Base-by-base conservation (phyloP, 2,113 vertebrate species). In the Serilophus lunatus region DNA sequence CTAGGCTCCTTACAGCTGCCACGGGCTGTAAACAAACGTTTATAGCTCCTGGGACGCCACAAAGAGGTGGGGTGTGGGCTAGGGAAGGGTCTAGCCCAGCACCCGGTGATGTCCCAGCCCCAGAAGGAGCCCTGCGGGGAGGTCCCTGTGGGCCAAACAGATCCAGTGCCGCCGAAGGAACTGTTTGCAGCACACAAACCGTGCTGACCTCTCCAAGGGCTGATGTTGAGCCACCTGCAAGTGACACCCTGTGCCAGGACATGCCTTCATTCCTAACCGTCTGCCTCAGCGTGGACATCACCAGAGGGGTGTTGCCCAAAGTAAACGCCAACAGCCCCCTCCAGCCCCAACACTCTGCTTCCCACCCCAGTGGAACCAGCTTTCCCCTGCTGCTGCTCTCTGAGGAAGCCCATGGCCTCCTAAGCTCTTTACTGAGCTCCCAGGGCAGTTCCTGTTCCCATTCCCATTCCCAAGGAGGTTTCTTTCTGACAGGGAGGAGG, bases 181-280 rank as follows among this genome's bases (percentile, higher is more conserved):
- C 0, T 54, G 10, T 44, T 10, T 50, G 65, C 17, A 68, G 92
- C 51, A 20, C 36, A 28, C 50, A 40, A 59, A 71, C 28, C 0
- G 0, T 24, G 33, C 60, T 63, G 53, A 47, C 33, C 64, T 65
- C 45, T 6, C 22, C 51, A 13, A 0, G 3, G 82, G 31, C 26
- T 10, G 24, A 11, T 6, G 56, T 7, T 26, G 18, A 82, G 44
- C 36, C 5, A 3, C 82, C 38, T 60, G 69, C 40, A 28, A 47
- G 60, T 38, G 60, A 49, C n/a, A 38, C 16, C 2, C 6, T 0
- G 57, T 0, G 3, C 59, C 0, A 4, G 68, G 20, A 69, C 0
- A 4, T 6, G 80, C 49, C 87, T 70, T 63, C 31, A 4, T 0
- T 25, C 18, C 56, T 9, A 0, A 0, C 70, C 51, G 75, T 20